These are phyloP conservation scores for Piaya cayana DNA, from an alignment of 2,113 vertebrate species.

Conservation along the genomic window DNA sequence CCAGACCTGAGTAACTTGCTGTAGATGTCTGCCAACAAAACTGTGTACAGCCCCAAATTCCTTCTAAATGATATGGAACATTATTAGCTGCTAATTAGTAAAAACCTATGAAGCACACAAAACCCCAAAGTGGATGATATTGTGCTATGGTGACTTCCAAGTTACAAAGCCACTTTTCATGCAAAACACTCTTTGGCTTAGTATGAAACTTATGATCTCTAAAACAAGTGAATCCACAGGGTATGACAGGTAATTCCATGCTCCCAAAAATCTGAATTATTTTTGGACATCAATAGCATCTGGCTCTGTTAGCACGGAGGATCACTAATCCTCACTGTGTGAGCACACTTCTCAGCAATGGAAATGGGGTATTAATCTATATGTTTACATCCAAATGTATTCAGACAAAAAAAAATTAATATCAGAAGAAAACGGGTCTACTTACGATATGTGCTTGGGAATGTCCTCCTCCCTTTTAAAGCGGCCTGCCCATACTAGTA, in stretches of 20 bases:
- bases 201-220: neutral
- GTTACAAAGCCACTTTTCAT: conserved; percentile 9
- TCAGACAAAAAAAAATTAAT: neutral
- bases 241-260: neutral
- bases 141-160: neutral
- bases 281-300: neutral
- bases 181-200: neutral
- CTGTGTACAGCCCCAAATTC: neutral
- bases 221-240: neutral
- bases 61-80: neutral
- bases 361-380: neutral
- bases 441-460: conserved; percentile 47
- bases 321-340: neutral
- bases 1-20: neutral
- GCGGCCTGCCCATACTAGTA: conserved; percentile 50
- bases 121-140: neutral
- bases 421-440: neutral
- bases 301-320: neutral
- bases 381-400: neutral
- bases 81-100: conserved; percentile 26
- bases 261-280: neutral
- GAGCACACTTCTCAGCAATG: neutral
- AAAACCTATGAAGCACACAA: neutral
- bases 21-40: neutral
- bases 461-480: conserved; percentile 66